Conservation (phyloP, 2,113 vertebrate genomes). For the Lagopus muta region DNA sequence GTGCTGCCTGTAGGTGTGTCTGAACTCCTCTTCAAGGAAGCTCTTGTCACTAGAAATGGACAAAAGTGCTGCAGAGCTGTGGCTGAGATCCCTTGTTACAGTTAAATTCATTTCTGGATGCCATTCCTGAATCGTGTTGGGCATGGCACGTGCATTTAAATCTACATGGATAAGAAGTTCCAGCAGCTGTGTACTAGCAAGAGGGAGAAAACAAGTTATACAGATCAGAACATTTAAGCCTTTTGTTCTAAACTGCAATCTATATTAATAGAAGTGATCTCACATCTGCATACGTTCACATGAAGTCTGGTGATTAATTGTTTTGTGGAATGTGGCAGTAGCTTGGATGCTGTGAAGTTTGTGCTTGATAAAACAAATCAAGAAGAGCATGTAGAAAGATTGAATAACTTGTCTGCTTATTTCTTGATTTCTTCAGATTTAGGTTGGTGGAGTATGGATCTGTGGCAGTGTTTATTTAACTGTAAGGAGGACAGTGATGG, state of each 20-base stretch:
- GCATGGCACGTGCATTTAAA: neutral
- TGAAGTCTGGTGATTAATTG: neutral
- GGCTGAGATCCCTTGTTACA: neutral
- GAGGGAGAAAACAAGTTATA: neutral
- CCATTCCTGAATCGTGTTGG: neutral
- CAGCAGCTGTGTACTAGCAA: neutral
- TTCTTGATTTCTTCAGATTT: neutral
- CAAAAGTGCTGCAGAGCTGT: neutral
- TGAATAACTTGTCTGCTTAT: neutral
- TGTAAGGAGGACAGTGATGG: neutral
- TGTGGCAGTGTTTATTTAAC: neutral
- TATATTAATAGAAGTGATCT: neutral
- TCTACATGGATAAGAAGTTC: neutral
- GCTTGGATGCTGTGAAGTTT: neutral
- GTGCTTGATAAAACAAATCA: neutral
- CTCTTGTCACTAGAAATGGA: neutral
- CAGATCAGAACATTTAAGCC: neutral
- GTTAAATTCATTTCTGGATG: neutral
- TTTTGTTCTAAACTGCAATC: neutral
- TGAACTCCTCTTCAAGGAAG: neutral
- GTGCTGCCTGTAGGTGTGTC: neutral
- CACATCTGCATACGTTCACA: neutral
- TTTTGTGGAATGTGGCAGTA: neutral
- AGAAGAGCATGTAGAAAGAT: neutral
- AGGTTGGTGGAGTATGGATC: neutral